These are phyloP conservation scores for Tetrax tetrax DNA, from an alignment of 2,113 vertebrate species.

Conservation along the genomic window DNA sequence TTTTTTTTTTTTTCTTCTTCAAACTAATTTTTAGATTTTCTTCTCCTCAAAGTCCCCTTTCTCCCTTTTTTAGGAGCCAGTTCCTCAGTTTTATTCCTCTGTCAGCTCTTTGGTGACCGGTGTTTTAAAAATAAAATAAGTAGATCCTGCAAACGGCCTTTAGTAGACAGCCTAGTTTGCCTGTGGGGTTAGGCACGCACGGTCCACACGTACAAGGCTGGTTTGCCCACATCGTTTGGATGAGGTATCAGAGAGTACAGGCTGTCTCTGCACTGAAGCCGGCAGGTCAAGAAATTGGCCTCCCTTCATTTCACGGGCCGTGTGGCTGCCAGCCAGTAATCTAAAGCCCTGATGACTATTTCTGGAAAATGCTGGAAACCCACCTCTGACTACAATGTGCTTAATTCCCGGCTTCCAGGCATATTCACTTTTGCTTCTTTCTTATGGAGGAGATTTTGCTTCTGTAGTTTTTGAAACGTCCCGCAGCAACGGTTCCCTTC, in stretches of 20 bases:
- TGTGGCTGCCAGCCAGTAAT: constrained; percentile 43
- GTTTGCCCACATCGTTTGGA: constrained; percentile 45
- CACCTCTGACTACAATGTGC: not conserved
- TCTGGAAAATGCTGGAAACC: constrained; percentile 44
- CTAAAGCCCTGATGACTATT: constrained; percentile 37
- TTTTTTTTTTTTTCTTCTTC: not conserved
- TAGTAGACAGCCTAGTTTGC: not conserved
- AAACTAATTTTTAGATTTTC: not conserved
- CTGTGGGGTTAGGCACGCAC: not conserved
- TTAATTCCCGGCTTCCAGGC: not conserved
- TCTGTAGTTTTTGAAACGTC: not conserved
- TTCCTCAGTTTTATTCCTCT: not conserved
- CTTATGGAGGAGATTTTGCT: not conserved
- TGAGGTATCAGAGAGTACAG: constrained; percentile 43
- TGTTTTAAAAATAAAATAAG: not conserved
- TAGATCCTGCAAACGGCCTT: not conserved
- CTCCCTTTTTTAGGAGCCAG: not conserved
- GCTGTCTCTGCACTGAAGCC: constrained; percentile 40
- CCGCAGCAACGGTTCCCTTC: not conserved
- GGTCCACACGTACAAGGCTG: not conserved
- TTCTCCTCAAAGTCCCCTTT: not conserved
- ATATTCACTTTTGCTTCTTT: not conserved
- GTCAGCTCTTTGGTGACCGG: not conserved
- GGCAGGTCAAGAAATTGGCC: constrained; percentile 42
- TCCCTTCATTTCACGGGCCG: not conserved